A percentile compares a stretch with the other conserved stretches of the same genome.
Evolutionary conservation across 2,797 vertebrate species (phyloP).

Genomic region (Syndactyla subalaris): DNA sequence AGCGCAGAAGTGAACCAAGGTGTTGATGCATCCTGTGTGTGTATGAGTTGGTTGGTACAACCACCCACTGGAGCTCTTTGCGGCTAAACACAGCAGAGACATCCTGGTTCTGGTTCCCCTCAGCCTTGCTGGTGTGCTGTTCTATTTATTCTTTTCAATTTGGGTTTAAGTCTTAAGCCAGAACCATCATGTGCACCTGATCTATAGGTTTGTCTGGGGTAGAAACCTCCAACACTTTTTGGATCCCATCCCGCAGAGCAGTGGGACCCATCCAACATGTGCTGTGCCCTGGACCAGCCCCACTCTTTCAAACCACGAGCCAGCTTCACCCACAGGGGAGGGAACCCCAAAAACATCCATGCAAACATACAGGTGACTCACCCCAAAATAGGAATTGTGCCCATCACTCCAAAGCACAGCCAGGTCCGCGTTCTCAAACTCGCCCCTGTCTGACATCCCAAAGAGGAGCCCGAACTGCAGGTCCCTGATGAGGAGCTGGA

Average conservation of each 20-base stretch:
- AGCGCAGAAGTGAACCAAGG: background rate
- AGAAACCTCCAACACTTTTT: background rate
- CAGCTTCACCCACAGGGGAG: fast-evolving
- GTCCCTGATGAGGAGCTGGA: slow-evolving; percentile 82
- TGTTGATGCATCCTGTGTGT: background rate
- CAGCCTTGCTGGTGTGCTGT: background rate
- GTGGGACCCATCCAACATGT: fast-evolving
- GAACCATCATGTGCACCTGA: fast-evolving
- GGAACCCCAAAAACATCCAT: fast-evolving
- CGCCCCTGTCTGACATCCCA: slow-evolving; percentile 92
- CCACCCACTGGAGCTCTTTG: background rate
- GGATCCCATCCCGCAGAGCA: fast-evolving
- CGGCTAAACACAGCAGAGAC: background rate
- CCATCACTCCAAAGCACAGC: slow-evolving; percentile 89
- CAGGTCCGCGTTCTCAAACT: slow-evolving; percentile 88
- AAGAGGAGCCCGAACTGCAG: slow-evolving; percentile 85
- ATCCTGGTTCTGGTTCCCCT: background rate
- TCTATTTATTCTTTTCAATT: background rate
- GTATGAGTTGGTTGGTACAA: background rate
- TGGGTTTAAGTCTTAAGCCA: background rate
- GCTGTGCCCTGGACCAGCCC: background rate
- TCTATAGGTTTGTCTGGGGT: no score
- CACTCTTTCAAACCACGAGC: fast-evolving
- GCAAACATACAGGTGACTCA: slow-evolving; percentile 35
- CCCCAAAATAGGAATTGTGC: slow-evolving; percentile 80